Conservation (phyloP, 2,888 invertebrate genomes). For the Cheilosia vernalis region DNA sequence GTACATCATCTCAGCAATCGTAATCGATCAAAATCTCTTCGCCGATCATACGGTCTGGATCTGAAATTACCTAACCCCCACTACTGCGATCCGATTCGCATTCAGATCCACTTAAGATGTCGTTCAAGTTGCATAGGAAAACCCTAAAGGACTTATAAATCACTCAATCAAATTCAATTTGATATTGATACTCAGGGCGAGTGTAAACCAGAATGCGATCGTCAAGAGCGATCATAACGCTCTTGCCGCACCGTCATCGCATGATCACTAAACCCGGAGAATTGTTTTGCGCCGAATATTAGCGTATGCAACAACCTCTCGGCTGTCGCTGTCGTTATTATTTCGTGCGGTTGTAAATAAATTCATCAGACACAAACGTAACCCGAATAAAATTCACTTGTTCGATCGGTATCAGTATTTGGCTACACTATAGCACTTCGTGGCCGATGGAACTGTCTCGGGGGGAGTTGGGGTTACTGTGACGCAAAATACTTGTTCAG, state of each 20-base stretch:
- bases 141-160: slow-evolving; percentile 60
- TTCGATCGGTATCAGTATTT: slow-evolving; percentile 51
- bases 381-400: slow-evolving; percentile 74
- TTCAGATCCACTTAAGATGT: slow-evolving; percentile 32
- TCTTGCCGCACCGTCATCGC: slow-evolving; percentile 28
- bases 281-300: slow-evolving; percentile 17
- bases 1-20: slow-evolving; percentile 37
- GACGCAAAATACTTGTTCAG: slow-evolving; percentile 54
- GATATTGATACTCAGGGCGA: slow-evolving; percentile 58
- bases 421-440: slow-evolving; percentile 2
- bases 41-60: slow-evolving; percentile 47
- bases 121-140: slow-evolving; percentile 3
- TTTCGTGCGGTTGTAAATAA: slow-evolving; percentile 45
- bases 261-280: neutral
- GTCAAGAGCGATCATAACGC: slow-evolving; percentile 26
- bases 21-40: slow-evolving; percentile 39
- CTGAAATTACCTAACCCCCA: slow-evolving; percentile 62
- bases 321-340: slow-evolving; percentile 11
- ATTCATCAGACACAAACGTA: slow-evolving; percentile 56
- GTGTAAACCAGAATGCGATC: slow-evolving; percentile 17
- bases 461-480: slow-evolving; percentile 46
- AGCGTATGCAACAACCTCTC: slow-evolving; percentile 28
- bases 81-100: slow-evolving; percentile 1
- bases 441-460: slow-evolving; percentile 32
- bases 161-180: slow-evolving; percentile 73